phyloP scores from a whole-genome alignment of 2,888 invertebrate genomes.

The Lasioglossum morio region DNA sequence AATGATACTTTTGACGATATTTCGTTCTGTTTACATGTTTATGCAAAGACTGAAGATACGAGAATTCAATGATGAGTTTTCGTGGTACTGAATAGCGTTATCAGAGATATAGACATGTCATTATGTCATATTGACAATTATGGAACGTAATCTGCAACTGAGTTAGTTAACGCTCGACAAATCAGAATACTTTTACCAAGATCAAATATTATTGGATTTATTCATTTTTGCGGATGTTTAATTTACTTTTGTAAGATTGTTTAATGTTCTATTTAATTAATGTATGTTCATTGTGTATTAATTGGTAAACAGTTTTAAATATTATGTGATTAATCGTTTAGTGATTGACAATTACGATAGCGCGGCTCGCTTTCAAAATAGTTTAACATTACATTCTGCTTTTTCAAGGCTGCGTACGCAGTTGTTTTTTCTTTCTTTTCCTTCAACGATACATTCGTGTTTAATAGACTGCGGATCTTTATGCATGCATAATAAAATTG shows the following conservation, averaged over 20 bases:
- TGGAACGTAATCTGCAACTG: not conserved
- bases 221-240: not conserved
- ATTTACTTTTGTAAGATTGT: too few relatives aligned
- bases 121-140: not conserved
- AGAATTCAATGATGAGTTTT: not conserved
- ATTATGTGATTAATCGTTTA: not conserved
- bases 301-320: not conserved
- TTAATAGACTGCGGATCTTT: too few relatives aligned
- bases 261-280: too few relatives aligned
- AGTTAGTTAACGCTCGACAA: not conserved
- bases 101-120: not conserved
- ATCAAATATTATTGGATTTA: too few relatives aligned
- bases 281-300: not conserved
- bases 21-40: not conserved
- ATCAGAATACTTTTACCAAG: not conserved
- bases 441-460: not conserved
- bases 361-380: not conserved
- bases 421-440: not conserved
- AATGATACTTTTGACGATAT: not conserved
- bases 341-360: not conserved
- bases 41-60: not conserved
- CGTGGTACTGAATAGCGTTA: not conserved
- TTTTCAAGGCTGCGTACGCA: not conserved
- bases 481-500: too few relatives aligned
- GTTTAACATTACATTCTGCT: not conserved